These are phyloP conservation scores for Microtus pennsylvanicus DNA, from an alignment of 2,113 vertebrate species.

Conservation along the genomic window DNA sequence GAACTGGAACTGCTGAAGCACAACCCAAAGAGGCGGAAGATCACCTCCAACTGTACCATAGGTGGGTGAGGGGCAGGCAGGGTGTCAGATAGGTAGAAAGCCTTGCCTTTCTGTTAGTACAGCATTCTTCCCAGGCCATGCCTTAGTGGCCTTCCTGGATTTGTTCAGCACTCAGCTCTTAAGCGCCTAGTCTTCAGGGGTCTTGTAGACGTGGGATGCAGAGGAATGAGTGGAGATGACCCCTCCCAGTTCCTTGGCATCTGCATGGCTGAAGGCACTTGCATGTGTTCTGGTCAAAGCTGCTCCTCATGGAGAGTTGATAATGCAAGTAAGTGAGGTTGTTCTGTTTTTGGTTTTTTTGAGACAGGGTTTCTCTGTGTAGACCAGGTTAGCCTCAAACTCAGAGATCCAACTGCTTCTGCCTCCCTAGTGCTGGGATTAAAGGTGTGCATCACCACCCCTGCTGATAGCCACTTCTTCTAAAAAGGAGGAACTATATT, in stretches of 20 bases:
- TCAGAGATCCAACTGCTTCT: neutral
- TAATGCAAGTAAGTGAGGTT: neutral
- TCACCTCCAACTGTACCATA: constrained; percentile 99
- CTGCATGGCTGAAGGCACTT: neutral
- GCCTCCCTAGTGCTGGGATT: neutral
- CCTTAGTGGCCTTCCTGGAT: neutral
- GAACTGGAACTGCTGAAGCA: constrained; percentile 98
- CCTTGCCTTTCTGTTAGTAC: neutral
- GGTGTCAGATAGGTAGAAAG: neutral
- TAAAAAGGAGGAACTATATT: neutral
- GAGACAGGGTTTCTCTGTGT: neutral
- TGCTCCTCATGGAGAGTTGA: neutral
- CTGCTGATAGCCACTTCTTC: neutral
- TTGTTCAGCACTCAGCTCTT: neutral
- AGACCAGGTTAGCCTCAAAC: neutral
- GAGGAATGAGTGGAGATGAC: fast-evolving
- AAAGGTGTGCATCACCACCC: neutral
- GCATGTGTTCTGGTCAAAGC: neutral
- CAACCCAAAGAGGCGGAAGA: constrained; percentile 99
- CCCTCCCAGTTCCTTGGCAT: fast-evolving
- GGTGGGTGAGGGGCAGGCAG: constrained; percentile 85
- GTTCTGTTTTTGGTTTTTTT: neutral
- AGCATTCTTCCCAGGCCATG: neutral
- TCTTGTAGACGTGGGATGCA: neutral
- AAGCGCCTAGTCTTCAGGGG: neutral